A percentile compares a stretch with the other conserved stretches of the same genome.
Conservation (phyloP, 2,113 vertebrate species). For the Himantopus leucocephalus region DNA sequence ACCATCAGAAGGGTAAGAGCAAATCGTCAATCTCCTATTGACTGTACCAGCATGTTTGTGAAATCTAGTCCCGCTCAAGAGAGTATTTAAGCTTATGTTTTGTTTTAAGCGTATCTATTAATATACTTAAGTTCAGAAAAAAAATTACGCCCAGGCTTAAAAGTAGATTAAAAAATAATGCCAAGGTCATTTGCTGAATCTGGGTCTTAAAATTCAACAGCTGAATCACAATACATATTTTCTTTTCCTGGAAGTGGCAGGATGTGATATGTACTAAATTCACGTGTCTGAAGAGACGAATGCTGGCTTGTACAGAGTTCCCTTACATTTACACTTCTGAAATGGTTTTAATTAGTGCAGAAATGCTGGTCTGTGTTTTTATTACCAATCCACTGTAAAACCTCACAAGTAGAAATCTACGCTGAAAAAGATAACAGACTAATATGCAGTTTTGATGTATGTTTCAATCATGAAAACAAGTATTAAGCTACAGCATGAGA, state of each 20-base stretch:
- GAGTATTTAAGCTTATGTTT: background rate
- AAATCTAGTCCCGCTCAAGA: fast-evolving
- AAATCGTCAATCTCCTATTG: background rate
- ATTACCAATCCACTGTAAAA: background rate
- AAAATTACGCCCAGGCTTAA: background rate
- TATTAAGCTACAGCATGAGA: background rate
- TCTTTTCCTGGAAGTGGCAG: background rate
- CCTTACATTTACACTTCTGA: background rate
- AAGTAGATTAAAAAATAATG: background rate
- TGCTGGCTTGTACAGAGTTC: background rate
- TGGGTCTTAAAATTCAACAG: background rate
- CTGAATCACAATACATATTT: background rate
- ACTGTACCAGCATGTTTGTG: fast-evolving
- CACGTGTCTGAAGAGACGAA: background rate
- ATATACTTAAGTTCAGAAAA: background rate
- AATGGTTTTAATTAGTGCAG: background rate
- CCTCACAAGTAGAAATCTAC: background rate
- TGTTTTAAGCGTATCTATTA: background rate
- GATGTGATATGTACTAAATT: background rate
- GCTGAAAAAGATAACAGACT: background rate
- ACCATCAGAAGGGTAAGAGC: background rate
- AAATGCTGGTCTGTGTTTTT: background rate
- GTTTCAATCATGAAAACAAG: background rate
- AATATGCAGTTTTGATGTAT: background rate
- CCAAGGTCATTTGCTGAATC: background rate